Evolutionary conservation across 2,888 invertebrate species (phyloP).

Genomic region (Xestia xanthographa): DNA sequence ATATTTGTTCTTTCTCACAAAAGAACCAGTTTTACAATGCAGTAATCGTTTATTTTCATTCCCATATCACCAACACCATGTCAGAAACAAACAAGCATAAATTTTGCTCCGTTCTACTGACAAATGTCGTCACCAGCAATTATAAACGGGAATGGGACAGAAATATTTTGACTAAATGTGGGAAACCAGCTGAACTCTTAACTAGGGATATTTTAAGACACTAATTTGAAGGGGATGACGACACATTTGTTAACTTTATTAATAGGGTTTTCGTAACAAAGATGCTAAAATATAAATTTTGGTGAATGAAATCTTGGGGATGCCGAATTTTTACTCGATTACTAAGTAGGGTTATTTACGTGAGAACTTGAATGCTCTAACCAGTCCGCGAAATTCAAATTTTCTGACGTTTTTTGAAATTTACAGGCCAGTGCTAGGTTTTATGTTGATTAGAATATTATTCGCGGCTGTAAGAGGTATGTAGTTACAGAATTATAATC

Average conservation of each 20-base stretch:
- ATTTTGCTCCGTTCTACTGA: conserved; percentile 38
- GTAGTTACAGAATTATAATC: too few species aligned
- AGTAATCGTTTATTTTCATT: conserved; percentile 40
- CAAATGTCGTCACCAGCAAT: conserved; percentile 46
- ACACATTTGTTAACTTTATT: background rate
- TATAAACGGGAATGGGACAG: background rate
- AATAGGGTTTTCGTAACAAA: background rate
- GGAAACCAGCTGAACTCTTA: background rate
- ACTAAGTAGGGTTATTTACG: background rate
- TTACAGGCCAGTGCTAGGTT: too few species aligned
- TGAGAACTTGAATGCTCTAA: background rate
- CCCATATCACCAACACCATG: conserved; percentile 31
- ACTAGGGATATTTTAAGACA: conserved; percentile 25
- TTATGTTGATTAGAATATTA: too few species aligned
- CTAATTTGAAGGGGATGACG: background rate
- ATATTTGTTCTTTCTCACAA: background rate
- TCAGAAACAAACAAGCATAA: conserved; percentile 48
- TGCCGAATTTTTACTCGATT: background rate
- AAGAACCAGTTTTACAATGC: conserved; percentile 11
- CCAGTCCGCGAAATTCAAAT: too few species aligned
- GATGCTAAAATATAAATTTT: background rate
- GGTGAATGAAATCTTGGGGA: background rate
- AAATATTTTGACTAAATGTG: conserved; percentile 38
- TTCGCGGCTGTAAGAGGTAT: too few species aligned
- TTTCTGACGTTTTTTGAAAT: too few species aligned